A percentile compares a stretch with the other conserved stretches of the same genome.
phyloP scores from a whole-genome alignment of 2,888 invertebrate genomes.

The Heliconius ethilla region DNA sequence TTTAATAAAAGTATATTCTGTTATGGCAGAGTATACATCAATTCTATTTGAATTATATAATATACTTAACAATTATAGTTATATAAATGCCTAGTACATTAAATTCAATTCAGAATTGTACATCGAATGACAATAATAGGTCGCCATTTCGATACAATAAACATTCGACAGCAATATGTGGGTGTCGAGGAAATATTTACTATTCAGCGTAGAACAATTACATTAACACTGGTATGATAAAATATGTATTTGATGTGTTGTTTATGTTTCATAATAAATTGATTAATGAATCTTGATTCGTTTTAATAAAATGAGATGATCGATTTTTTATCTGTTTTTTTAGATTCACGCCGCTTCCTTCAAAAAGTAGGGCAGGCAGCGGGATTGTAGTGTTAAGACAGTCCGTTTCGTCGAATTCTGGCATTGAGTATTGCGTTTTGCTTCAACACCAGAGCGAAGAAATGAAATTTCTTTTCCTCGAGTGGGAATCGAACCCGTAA shows the following conservation, averaged over 20 bases:
- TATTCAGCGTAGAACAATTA: slow-evolving; percentile 45
- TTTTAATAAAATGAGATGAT: slow-evolving; percentile 21
- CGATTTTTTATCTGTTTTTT: slow-evolving; percentile 30
- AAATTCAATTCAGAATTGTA: neutral
- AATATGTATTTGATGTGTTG: slow-evolving; percentile 36
- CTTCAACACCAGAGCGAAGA: too few relatives aligned
- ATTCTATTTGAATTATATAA: neutral
- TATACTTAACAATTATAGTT: neutral
- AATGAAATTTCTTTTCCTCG: too few relatives aligned
- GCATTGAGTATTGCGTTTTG: too few relatives aligned
- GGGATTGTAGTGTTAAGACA: too few relatives aligned
- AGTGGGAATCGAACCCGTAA: too few relatives aligned
- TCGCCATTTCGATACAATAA: slow-evolving; percentile 41
- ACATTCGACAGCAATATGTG: slow-evolving; percentile 38
- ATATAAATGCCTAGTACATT: neutral
- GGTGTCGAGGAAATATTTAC: slow-evolving; percentile 47
- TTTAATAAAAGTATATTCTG: too few relatives aligned
- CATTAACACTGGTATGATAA: slow-evolving; percentile 44
- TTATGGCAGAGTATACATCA: neutral
- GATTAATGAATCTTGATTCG: slow-evolving; percentile 24
- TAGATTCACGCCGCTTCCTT: too few relatives aligned
- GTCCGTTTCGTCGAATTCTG: too few relatives aligned
- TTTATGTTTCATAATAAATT: slow-evolving; percentile 34
- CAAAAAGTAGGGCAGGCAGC: too few relatives aligned
- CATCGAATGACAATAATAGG: slow-evolving; percentile 30